Percentiles rank a stretch among this genome's conserved stretches.
Evolutionary conservation across 2,113 vertebrate species (phyloP).

Genomic region (Macrotus californicus): DNA sequence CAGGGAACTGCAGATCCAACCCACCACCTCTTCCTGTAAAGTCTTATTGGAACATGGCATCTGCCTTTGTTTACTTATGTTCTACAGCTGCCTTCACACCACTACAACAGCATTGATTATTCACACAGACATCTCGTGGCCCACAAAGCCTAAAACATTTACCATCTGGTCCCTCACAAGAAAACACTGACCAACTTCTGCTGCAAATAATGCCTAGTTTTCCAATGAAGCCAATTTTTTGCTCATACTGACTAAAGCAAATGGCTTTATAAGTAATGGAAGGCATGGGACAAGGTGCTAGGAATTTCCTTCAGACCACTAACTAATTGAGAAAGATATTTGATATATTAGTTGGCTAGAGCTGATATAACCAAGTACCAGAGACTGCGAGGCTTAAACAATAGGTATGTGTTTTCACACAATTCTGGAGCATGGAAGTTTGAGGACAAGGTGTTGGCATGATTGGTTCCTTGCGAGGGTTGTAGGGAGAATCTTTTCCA

Average conservation of each 20-base stretch:
- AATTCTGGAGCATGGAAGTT: neutral
- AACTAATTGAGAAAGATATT: neutral
- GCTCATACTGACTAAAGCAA: neutral
- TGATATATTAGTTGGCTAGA: neutral
- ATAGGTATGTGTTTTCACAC: neutral
- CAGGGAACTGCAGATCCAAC: neutral
- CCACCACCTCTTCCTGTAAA: neutral
- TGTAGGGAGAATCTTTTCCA: neutral
- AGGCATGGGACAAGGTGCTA: neutral
- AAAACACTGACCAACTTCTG: neutral
- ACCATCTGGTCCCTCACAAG: neutral
- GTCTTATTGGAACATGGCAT: neutral
- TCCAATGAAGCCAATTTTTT: neutral
- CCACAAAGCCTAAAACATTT: neutral
- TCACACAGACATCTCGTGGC: too few species aligned
- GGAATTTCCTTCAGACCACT: neutral
- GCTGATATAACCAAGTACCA: neutral
- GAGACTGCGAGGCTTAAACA: neutral
- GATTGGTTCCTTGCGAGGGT: neutral
- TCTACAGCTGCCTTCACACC: neutral
- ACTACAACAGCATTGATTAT: fast-evolving
- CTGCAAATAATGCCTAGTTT: neutral
- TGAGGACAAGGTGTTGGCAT: neutral
- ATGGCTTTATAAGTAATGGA: neutral
- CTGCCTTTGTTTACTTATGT: neutral